phyloP scores from a whole-genome alignment of 1,140 invertebrate species.

The Goniozus legneri region DNA sequence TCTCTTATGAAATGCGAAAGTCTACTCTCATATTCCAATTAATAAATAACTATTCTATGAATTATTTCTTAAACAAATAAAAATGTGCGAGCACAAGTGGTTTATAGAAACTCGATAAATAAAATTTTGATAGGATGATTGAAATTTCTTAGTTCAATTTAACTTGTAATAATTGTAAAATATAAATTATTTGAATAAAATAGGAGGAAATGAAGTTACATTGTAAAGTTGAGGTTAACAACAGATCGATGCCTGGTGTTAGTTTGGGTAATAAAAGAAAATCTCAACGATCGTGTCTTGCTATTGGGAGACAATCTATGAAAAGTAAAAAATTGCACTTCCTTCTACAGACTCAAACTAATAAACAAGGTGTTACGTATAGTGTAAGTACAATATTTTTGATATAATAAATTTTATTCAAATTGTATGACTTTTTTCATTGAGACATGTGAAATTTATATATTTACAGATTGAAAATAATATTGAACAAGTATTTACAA shows the following conservation, averaged over 20 bases:
- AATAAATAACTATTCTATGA: too few species aligned
- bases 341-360: constrained; percentile 62
- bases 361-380: constrained; percentile 67
- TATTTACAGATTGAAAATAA: constrained; percentile 54
- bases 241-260: constrained; percentile 53
- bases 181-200: constrained; percentile 1
- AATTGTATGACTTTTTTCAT: not conserved
- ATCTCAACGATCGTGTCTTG: constrained; percentile 55
- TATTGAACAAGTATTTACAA: constrained; percentile 64
- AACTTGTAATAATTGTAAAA: not conserved
- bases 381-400: constrained; percentile 35
- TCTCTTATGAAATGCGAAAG: too few species aligned
- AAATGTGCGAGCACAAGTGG: too few species aligned
- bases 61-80: too few species aligned
- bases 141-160: not conserved
- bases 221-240: constrained; percentile 63
- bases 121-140: too few species aligned
- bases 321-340: constrained; percentile 59
- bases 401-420: not conserved
- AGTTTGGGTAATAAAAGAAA: constrained; percentile 43
- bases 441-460: not conserved
- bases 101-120: too few species aligned
- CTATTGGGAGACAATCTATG: constrained; percentile 62
- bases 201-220: constrained; percentile 72
- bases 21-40: too few species aligned